These are phyloP conservation scores for Gadus chalcogrammus DNA, from an alignment of 2,113 vertebrate genomes.

Conservation along the genomic window DNA sequence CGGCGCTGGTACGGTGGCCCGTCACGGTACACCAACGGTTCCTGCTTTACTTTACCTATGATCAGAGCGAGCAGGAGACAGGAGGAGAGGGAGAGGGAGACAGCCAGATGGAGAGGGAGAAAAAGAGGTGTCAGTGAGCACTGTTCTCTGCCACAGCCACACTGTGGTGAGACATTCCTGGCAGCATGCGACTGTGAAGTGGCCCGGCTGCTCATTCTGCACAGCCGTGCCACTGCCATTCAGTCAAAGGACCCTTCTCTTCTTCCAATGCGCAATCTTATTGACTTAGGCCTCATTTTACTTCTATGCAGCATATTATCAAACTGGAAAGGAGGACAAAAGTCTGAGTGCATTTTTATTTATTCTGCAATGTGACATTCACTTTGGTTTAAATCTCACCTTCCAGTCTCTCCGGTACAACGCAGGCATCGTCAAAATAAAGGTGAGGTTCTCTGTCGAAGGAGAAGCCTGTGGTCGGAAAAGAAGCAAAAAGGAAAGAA, in stretches of 20 bases:
- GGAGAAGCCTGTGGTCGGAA: slow-evolving; percentile 75
- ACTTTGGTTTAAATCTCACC: slow-evolving; percentile 66
- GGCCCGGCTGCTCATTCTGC: slow-evolving; percentile 25
- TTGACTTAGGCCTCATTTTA: neutral
- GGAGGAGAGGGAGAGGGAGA: neutral
- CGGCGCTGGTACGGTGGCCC: slow-evolving; percentile 92
- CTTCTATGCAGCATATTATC: too few relatives aligned
- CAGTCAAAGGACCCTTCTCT: neutral
- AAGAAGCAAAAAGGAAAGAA: neutral
- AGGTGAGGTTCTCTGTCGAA: slow-evolving; percentile 88
- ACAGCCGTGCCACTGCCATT: neutral
- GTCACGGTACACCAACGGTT: slow-evolving; percentile 85
- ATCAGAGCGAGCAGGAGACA: neutral
- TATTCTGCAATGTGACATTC: neutral
- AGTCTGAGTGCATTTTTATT: neutral
- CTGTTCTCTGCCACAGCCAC: slow-evolving; percentile 9
- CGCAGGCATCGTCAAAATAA: slow-evolving; percentile 92
- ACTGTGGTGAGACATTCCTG: slow-evolving; percentile 48
- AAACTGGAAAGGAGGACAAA: neutral
- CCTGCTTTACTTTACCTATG: slow-evolving; percentile 91
- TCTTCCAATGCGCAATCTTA: slow-evolving; percentile 2
- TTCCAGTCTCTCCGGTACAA: slow-evolving; percentile 91
- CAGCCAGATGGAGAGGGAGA: neutral
- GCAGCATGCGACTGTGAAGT: slow-evolving; percentile 31
- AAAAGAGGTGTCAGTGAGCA: slow-evolving; percentile 7